These are phyloP conservation scores for Cosmopolites sordidus DNA, from an alignment of 2,888 invertebrate species.

Conservation along the genomic window DNA sequence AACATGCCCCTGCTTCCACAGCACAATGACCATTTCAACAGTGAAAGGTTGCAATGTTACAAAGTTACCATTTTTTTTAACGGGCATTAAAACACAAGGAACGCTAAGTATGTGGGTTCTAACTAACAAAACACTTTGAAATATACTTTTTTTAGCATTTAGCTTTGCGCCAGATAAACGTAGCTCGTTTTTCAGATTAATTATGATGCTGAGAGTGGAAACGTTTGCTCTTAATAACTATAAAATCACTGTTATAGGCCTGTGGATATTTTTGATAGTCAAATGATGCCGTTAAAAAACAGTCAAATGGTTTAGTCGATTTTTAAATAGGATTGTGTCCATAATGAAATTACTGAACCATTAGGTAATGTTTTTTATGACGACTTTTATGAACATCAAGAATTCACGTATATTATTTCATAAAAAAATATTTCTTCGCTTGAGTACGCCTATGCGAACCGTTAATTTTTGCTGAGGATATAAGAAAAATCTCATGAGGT, in stretches of 20 bases:
- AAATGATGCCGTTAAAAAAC: too few relatives aligned
- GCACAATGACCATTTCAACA: constrained; percentile 6
- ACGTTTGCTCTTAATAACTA: constrained; percentile 1
- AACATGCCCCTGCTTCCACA: neutral
- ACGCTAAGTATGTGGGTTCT: constrained; percentile 8
- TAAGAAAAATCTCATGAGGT: too few relatives aligned
- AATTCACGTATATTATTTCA: too few relatives aligned
- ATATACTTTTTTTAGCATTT: constrained; percentile 1
- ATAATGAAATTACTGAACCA: too few relatives aligned
- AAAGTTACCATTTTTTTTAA: constrained; percentile 10
- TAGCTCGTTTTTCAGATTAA: constrained; percentile 3
- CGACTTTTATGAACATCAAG: too few relatives aligned
- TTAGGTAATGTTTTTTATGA: too few relatives aligned
- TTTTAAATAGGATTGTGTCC: too few relatives aligned
- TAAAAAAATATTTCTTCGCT: too few relatives aligned
- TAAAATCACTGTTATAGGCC: constrained; percentile 12
- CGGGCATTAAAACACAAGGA: constrained; percentile 6
- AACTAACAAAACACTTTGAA: constrained; percentile 2
- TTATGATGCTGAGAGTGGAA: neutral
- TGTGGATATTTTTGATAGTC: neutral
- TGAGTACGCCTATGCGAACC: too few relatives aligned
- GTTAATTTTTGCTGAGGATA: too few relatives aligned
- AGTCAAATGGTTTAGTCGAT: too few relatives aligned
- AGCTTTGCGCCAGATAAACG: neutral
- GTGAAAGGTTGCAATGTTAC: constrained; percentile 12